phyloP scores from a whole-genome alignment of 2,797 vertebrate genomes.

The Threskiornis aethiopicus region DNA sequence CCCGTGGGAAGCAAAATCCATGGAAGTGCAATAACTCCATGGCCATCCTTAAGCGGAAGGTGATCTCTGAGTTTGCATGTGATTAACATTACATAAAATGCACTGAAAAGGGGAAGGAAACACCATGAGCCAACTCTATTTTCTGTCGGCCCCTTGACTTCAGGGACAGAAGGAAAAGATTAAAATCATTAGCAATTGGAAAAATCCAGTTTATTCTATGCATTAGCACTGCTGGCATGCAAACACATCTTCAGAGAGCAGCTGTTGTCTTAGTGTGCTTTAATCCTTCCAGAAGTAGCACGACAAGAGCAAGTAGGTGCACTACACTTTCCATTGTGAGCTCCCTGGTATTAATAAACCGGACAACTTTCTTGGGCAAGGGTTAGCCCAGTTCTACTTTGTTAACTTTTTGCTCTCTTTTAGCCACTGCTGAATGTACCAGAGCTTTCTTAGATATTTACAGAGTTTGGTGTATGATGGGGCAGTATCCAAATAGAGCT shows the following conservation, averaged over 20 bases:
- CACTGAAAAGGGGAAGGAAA: neutral
- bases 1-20: neutral
- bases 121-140: neutral
- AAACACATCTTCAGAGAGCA: constrained; percentile 17
- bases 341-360: neutral
- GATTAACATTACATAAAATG: neutral
- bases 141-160: neutral
- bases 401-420: neutral
- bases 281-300: constrained; percentile 17
- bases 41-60: neutral
- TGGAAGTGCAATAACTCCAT: neutral
- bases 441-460: neutral
- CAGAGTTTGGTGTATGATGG: neutral
- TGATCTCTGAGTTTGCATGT: neutral
- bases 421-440: neutral
- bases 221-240: constrained; percentile 31
- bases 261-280: neutral
- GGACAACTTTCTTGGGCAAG: neutral
- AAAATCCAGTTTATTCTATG: constrained; percentile 51
- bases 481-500: neutral
- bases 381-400: neutral
- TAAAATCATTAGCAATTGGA: constrained; percentile 49
- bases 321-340: neutral
- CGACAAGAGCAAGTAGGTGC: constrained; percentile 16
- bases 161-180: constrained; percentile 51